Evolutionary conservation across 1,140 invertebrate species (phyloP).

Genomic region (Drosophila repleta): DNA sequence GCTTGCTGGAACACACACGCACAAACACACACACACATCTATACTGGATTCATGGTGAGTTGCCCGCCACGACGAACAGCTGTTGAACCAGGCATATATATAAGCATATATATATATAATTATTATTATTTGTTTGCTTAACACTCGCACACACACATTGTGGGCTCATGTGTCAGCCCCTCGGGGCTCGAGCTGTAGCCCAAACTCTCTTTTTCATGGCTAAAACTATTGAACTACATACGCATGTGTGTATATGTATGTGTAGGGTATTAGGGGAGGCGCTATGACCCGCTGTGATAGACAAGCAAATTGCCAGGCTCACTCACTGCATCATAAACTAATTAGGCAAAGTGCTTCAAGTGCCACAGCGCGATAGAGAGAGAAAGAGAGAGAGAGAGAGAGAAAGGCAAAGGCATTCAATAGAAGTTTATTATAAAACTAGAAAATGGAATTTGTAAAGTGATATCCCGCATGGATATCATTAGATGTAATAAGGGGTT

Average conservation of each 20-base stretch:
- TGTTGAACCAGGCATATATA: conserved; percentile 67
- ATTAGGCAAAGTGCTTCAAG: conserved; percentile 48
- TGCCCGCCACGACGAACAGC: conserved; percentile 48
- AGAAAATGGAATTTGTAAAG: conserved; percentile 11
- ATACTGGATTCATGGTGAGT: conserved; percentile 77
- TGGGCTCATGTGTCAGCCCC: conserved; percentile 40
- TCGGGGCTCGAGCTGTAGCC: conserved; percentile 9
- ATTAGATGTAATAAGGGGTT: not conserved
- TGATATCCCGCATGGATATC: not conserved
- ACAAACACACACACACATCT: conserved; percentile 39
- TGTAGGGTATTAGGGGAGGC: conserved; percentile 4
- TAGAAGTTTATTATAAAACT: conserved; percentile 12
- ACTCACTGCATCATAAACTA: conserved; percentile 47
- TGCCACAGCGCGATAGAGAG: conserved; percentile 18
- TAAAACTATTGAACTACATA: conserved; percentile 32
- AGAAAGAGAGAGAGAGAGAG: not conserved
- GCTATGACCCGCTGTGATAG: conserved; percentile 39
- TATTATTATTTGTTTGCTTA: conserved; percentile 79
- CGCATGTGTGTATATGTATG: not conserved
- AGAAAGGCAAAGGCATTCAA: not conserved
- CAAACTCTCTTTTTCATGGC: conserved; percentile 23
- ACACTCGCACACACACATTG: conserved; percentile 20
- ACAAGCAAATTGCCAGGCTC: conserved; percentile 42
- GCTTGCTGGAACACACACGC: conserved; percentile 40
- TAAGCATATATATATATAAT: conserved; percentile 78